Percentiles rank a stretch among this genome's conserved stretches.
These are phyloP conservation scores for Diarsia dahlii DNA, from an alignment of 2,888 invertebrate genomes.

Conservation along the genomic window DNA sequence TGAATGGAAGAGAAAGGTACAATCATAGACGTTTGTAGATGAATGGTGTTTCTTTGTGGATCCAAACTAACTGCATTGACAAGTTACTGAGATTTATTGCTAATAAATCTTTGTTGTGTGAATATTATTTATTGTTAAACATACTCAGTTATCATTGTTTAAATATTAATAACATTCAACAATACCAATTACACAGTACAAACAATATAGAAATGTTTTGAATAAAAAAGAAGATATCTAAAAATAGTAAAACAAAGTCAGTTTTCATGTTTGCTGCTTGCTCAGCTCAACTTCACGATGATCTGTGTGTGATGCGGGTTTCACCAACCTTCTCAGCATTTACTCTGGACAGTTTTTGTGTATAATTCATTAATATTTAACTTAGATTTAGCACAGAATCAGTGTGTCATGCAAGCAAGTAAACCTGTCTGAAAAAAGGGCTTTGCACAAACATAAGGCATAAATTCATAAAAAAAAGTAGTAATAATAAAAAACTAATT, in stretches of 20 bases:
- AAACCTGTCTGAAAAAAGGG: background rate
- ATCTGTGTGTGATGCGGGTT: background rate
- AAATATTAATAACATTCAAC: constrained; percentile 12
- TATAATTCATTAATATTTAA: background rate
- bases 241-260: background rate
- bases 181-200: constrained; percentile 4
- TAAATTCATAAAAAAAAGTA: background rate
- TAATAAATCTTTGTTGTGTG: background rate
- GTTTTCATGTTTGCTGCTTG: background rate
- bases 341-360: background rate
- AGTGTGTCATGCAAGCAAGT: too few relatives aligned
- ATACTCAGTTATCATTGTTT: constrained; percentile 36
- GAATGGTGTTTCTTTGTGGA: constrained; percentile 30
- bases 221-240: constrained; percentile 8
- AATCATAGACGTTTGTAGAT: constrained; percentile 29
- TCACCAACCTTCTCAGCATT: background rate
- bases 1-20: constrained; percentile 89
- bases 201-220: background rate
- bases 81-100: background rate
- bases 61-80: constrained; percentile 29
- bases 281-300: background rate
- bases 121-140: constrained; percentile 10
- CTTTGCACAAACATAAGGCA: background rate
- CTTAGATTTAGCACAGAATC: background rate
- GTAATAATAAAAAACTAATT: background rate